These are phyloP conservation scores for Suricata suricatta DNA, from an alignment of 2,113 vertebrate genomes.

Conservation along the genomic window DNA sequence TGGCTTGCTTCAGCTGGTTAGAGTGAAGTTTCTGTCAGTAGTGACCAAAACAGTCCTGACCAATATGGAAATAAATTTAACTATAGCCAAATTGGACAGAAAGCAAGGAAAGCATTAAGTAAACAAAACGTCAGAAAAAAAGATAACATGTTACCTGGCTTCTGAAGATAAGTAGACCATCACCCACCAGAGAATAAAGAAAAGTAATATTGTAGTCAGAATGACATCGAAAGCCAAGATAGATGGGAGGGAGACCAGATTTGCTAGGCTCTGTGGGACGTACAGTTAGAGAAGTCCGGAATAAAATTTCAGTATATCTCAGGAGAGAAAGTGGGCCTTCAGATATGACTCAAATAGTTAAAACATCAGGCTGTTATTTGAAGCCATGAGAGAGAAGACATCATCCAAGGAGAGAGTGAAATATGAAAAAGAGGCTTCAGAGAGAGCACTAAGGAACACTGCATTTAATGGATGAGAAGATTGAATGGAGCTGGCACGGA, in stretches of 20 bases:
- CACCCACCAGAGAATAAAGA: neutral
- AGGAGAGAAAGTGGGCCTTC: neutral
- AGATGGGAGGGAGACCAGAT: neutral
- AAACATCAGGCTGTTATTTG: neutral
- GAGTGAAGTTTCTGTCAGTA: neutral
- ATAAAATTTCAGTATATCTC: neutral
- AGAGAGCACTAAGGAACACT: neutral
- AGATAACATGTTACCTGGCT: neutral
- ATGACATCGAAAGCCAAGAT: neutral
- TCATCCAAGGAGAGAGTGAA: neutral
- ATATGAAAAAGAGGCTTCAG: neutral
- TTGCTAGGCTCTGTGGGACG: neutral
- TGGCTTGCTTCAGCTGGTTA: neutral
- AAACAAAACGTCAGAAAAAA: neutral
- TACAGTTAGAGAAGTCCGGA: neutral
- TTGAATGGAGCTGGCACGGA: neutral
- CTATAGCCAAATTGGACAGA: neutral
- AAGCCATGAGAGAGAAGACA: neutral
- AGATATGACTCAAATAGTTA: neutral
- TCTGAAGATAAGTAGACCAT: neutral
- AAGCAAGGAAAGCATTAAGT: neutral
- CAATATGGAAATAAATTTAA: neutral
- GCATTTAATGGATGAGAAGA: neutral
- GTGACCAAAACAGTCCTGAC: neutral
- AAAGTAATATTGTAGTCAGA: neutral